These are phyloP conservation scores for Tapirus terrestris DNA, from an alignment of 2,113 vertebrate species.

Conservation along the genomic window DNA sequence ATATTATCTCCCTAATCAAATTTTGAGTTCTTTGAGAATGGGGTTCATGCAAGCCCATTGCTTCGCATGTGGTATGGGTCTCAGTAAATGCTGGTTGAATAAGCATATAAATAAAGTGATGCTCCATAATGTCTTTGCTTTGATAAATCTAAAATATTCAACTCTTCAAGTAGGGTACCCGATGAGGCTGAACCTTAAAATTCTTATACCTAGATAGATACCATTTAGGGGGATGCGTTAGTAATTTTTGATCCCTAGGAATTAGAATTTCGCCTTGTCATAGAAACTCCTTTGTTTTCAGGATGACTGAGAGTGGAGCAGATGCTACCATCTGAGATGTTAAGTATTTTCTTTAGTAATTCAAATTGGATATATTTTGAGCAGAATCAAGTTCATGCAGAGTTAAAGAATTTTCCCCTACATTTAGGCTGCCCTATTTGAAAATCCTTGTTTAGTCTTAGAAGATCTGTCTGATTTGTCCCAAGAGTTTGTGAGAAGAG, in stretches of 20 bases:
- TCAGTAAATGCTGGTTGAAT: not conserved
- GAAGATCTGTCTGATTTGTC: not conserved
- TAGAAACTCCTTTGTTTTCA: not conserved
- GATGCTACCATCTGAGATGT: not conserved
- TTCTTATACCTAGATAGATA: not conserved
- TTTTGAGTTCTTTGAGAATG: not conserved
- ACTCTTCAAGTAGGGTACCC: not conserved
- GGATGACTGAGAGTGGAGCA: not conserved
- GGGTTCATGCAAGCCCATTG: not conserved
- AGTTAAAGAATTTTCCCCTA: not conserved
- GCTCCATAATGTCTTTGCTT: not conserved
- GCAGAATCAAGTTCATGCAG: not conserved
- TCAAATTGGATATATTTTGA: conserved; percentile 29
- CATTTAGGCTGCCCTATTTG: not conserved
- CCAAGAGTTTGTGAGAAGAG: not conserved
- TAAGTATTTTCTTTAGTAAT: conserved; percentile 10
- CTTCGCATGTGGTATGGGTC: not conserved
- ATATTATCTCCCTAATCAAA: not conserved
- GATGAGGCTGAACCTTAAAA: not conserved
- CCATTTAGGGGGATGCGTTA: not conserved
- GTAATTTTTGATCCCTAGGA: not conserved
- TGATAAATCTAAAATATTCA: not conserved
- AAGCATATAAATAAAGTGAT: not conserved
- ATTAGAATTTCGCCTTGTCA: not conserved
- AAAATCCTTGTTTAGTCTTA: conserved; percentile 39